These are phyloP conservation scores for Macrophya alboannulata DNA, from an alignment of 2,888 invertebrate species.

Conservation along the genomic window DNA sequence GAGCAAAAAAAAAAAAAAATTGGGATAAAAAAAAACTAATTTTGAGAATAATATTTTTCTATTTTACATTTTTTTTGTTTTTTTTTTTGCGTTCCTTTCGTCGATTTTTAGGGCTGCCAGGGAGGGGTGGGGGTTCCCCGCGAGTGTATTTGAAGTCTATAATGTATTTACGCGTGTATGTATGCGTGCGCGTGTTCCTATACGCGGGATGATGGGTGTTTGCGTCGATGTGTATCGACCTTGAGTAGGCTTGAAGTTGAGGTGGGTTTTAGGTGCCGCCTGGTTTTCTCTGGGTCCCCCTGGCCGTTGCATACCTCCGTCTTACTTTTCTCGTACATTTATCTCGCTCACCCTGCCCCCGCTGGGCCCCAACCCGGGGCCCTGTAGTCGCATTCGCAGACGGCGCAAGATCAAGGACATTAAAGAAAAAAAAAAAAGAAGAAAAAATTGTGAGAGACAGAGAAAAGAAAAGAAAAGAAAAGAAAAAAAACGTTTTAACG, in stretches of 20 bases:
- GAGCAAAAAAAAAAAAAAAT: too few species aligned
- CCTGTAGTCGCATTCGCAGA: conserved; percentile 80
- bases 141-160: conserved; percentile 55
- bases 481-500: conserved; percentile 70
- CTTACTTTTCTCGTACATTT: conserved; percentile 62
- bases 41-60: too few species aligned
- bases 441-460: not conserved
- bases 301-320: conserved; percentile 58
- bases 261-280: conserved; percentile 74
- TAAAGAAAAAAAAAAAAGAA: conserved; percentile 67
- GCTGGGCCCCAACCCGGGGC: conserved; percentile 60
- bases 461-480: not conserved
- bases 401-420: conserved; percentile 79
- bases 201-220: conserved; percentile 37
- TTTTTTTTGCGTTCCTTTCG: too few species aligned
- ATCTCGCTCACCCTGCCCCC: conserved; percentile 59
- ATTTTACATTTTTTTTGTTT: too few species aligned
- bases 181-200: not conserved
- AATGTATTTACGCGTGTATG: not conserved
- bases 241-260: conserved; percentile 79
- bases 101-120: too few species aligned
- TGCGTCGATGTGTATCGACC: conserved; percentile 73
- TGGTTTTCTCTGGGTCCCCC: conserved; percentile 41
- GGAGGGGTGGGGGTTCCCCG: not conserved
- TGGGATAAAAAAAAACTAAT: too few species aligned